Evolutionary conservation across 2,113 vertebrate species (phyloP).

Genomic region (Lophochroa leadbeateri): DNA sequence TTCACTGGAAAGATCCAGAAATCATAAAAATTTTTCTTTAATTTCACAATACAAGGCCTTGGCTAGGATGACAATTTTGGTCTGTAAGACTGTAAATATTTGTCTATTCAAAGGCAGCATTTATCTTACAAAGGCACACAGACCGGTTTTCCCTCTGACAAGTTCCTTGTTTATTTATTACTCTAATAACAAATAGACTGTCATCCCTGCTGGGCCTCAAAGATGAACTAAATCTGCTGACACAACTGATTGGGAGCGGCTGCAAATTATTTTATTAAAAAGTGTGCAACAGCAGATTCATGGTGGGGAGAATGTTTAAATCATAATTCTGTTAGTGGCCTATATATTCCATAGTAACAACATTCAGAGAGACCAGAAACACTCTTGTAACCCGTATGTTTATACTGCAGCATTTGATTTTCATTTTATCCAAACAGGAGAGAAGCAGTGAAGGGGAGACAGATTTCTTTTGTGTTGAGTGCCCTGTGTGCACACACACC

Average conservation of each 20-base stretch:
- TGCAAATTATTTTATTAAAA: conserved; percentile 71
- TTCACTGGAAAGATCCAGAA: conserved; percentile 54
- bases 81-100: conserved; percentile 80
- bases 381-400: background rate
- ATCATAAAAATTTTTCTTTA: conserved; percentile 56
- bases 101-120: conserved; percentile 79
- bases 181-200: conserved; percentile 81
- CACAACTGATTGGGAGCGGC: conserved; percentile 66
- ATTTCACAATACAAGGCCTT: conserved; percentile 71
- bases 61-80: conserved; percentile 70
- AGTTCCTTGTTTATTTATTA: conserved; percentile 83
- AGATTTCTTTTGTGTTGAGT: conserved; percentile 42
- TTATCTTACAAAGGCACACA: conserved; percentile 77
- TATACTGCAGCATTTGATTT: conserved; percentile 41
- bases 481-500: conserved; percentile 28
- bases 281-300: conserved; percentile 46
- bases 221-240: conserved; percentile 71
- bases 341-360: background rate
- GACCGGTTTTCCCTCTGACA: conserved; percentile 79
- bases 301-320: conserved; percentile 11
- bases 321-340: conserved; percentile 19
- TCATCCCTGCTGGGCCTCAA: conserved; percentile 73
- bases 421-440: conserved; percentile 45
- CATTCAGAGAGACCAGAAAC: background rate
- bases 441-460: conserved; percentile 49